Evolutionary conservation across 2,888 invertebrate species (phyloP), one percentile per base, ranked within the genome.

Genomic region (Morpho helenor): DNA sequence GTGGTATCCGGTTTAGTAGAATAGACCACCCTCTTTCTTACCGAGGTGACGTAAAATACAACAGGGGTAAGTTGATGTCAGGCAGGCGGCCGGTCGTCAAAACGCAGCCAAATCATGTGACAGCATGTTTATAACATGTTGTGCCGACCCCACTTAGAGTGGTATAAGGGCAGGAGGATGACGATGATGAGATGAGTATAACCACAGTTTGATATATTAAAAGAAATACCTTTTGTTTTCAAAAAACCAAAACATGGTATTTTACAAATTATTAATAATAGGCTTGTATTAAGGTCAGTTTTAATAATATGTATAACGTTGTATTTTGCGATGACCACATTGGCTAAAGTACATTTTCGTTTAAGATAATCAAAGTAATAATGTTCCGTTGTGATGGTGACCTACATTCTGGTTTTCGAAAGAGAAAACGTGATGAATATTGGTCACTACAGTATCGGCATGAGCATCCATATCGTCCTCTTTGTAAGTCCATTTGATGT

Each of bases 391-490:
- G 72, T 73, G 81, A 78, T 72, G 67, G 73, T 74, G 81, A 76
- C 82, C 79, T 68, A 79, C 76, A 80, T 84, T 72, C 68, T 66
- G 60, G 59, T 69, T 71, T 71, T 75, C 72, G 73, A 76, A 77
- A 76, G 79, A 81, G 82, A 82, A 81, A 80, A 78, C 79, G 73
- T 74, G 73, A 69, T 72, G 75, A 76, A 80, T 77, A 73, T 68
- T 69, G 74, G 68, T 66, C 74, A 73, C 71, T 72, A 73, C 71
- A 74, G 76, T 68, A 77, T 76, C 67, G 79, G 74, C 73, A 52
- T 56, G 73, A 72, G 73, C 74, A 76, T 80, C 82, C 76, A 76
- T 72, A 80, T 79, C 72, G 71, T 75, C 77, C 73, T 67, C 63
- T 72, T 72, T 63, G 71, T 82, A 56, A 52, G 43, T 56, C 45